Conservation (phyloP, 2,113 vertebrate genomes). For the Nannospalax galili region DNA sequence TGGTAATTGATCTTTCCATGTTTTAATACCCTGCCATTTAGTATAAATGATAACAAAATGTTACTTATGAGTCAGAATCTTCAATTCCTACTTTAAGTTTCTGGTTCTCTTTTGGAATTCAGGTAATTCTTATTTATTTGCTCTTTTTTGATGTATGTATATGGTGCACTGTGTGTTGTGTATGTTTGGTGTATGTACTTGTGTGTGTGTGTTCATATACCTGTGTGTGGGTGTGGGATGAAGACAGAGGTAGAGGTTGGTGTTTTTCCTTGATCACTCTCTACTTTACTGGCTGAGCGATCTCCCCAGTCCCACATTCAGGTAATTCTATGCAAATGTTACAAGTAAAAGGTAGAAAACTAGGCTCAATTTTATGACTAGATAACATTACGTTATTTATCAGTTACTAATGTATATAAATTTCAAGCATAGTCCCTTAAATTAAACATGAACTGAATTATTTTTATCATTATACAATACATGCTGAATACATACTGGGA, state of each 20-base stretch:
- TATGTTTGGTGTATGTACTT: no score
- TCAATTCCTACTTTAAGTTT: neutral
- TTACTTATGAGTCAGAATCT: conserved; percentile 12
- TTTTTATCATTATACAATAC: conserved; percentile 11
- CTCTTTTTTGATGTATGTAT: no score
- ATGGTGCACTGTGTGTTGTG: no score
- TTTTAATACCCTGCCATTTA: neutral
- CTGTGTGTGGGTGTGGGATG: no score
- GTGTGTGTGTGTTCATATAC: no score
- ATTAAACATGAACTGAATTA: neutral
- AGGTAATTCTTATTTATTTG: neutral
- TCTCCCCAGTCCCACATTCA: no score
- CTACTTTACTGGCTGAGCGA: no score
- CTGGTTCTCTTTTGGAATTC: neutral
- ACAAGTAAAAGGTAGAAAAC: neutral
- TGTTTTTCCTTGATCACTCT: no score
- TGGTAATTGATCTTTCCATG: neutral
- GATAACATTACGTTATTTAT: neutral
- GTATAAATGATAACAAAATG: neutral
- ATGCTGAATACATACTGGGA: neutral
- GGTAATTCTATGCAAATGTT: neutral
- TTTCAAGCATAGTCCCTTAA: neutral
- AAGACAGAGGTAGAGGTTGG: no score
- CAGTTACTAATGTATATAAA: neutral
- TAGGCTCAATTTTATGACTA: no score